phyloP scores from a whole-genome alignment of 2,888 invertebrate species.

The Dioctria rufipes region DNA sequence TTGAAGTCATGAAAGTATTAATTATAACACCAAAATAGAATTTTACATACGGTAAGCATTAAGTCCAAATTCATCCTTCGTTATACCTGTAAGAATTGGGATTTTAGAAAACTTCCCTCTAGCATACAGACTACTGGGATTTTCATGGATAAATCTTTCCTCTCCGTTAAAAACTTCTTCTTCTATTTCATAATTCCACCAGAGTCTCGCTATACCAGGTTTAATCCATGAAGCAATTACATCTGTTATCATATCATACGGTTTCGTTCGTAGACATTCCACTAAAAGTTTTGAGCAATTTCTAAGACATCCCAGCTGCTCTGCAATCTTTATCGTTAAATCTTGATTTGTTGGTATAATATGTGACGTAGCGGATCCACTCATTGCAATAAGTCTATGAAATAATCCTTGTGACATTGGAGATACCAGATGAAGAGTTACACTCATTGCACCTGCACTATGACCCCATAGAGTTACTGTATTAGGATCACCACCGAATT shows the following conservation, averaged over 20 bases:
- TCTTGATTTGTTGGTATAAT: constrained; percentile 69
- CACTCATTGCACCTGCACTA: constrained; percentile 73
- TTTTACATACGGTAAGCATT: constrained; percentile 73
- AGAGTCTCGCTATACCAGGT: not conserved
- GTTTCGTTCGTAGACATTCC: constrained; percentile 72
- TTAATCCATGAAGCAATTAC: not conserved
- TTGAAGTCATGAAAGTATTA: constrained; percentile 64
- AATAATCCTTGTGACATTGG: constrained; percentile 80
- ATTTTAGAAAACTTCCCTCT: constrained; percentile 75
- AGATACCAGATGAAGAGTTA: constrained; percentile 75
- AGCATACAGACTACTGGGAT: constrained; percentile 75
- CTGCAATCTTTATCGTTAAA: constrained; percentile 76
- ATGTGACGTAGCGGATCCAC: constrained; percentile 75
- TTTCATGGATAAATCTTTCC: constrained; percentile 76
- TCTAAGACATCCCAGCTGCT: constrained; percentile 74
- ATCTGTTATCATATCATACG: constrained; percentile 63
- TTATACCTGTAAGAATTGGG: constrained; percentile 78
- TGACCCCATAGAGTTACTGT: constrained; percentile 78
- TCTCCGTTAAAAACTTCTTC: constrained; percentile 74
- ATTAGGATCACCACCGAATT: constrained; percentile 79
- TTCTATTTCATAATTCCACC: constrained; percentile 74
- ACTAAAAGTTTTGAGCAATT: constrained; percentile 73
- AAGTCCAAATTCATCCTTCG: constrained; percentile 77
- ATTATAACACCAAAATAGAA: constrained; percentile 25
- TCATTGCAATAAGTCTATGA: constrained; percentile 79